Evolutionary conservation across 1,140 invertebrate genomes (phyloP).

Genomic region (Sinella curviseta): DNA sequence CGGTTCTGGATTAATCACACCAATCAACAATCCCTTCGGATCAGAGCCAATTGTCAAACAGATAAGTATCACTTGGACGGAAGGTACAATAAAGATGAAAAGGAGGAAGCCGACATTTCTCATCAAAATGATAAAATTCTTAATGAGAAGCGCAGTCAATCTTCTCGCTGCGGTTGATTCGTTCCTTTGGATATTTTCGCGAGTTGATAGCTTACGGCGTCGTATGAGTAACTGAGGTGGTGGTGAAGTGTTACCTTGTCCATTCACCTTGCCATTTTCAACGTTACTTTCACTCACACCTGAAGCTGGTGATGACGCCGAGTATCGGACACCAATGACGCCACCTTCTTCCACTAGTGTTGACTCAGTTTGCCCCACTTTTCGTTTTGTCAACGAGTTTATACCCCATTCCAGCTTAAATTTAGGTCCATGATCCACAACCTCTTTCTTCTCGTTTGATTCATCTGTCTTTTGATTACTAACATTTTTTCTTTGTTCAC

Average conservation of each 20-base stretch:
- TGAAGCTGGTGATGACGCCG: neutral
- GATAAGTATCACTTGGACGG: slow-evolving; percentile 76
- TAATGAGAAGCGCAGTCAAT: slow-evolving; percentile 61
- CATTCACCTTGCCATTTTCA: neutral
- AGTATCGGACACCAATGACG: neutral
- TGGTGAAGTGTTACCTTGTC: too few relatives aligned
- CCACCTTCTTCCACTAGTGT: neutral
- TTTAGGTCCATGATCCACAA: too few relatives aligned
- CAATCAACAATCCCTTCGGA: slow-evolving; percentile 69
- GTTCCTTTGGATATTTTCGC: slow-evolving; percentile 49
- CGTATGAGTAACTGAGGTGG: too few relatives aligned
- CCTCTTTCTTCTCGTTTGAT: too few relatives aligned
- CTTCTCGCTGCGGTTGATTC: slow-evolving; percentile 47
- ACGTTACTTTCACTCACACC: neutral
- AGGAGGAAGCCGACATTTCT: slow-evolving; percentile 63
- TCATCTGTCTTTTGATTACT: neutral
- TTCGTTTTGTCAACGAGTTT: neutral
- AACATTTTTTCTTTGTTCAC: neutral
- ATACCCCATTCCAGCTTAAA: neutral
- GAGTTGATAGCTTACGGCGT: slow-evolving; percentile 49
- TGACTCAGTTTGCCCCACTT: neutral
- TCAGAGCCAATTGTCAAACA: slow-evolving; percentile 77
- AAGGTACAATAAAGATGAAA: slow-evolving; percentile 78
- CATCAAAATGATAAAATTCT: slow-evolving; percentile 66
- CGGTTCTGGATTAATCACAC: slow-evolving; percentile 73